Evolutionary conservation across 92 coral and sea anemone species (phyloP), one percentile per base, ranked within the genome.

Genomic region (Blastomussa wellsi): DNA sequence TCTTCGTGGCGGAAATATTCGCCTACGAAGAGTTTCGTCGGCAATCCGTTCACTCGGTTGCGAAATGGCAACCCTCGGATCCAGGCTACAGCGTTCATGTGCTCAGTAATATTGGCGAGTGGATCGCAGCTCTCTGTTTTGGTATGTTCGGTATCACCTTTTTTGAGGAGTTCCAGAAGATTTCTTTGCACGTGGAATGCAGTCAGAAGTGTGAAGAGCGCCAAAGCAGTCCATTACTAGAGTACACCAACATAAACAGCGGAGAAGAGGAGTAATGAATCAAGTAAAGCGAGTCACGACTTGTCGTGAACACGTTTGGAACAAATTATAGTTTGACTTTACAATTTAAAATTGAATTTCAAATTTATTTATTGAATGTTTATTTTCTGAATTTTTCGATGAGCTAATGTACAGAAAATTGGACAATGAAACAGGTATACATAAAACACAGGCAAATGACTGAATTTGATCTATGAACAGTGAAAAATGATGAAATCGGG

Each of bases 1-100:
- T 97, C 83, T 93, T 97, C 83, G 57, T 97, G 57, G 98, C 93
- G 38, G 98, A 95, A 77, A 75, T 97, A 57, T 90, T 93, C 76
- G 98, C 98, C 14, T 94, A 90, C 68, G 95, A 94, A 70, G 82
- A 88, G n/a, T 94, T 94, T 88, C 95, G 95, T 47, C 85, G 83
- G 72, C 99, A 97, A 79, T 73, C 92, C 53, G 86, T 19, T 62
- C 99, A 93, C 89, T 85, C 92, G 48, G 95, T 97, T 32, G 95
- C 98, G 22, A 92, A 93, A 69, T 97, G 99, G 99, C 90, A 94
- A 74, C 98, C 96, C 77, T 95, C 89, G 39, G 99, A 97, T 86
- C 97, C 98, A 55, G 99, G 98, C 69, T 97, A 97, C 92, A 79
- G 95, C 38, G 75, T 97, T n/a, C 99, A 97, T 79, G 97, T 97